Base-by-base conservation (phyloP, 2,797 vertebrate species). In the Lacerta viridis region DNA sequence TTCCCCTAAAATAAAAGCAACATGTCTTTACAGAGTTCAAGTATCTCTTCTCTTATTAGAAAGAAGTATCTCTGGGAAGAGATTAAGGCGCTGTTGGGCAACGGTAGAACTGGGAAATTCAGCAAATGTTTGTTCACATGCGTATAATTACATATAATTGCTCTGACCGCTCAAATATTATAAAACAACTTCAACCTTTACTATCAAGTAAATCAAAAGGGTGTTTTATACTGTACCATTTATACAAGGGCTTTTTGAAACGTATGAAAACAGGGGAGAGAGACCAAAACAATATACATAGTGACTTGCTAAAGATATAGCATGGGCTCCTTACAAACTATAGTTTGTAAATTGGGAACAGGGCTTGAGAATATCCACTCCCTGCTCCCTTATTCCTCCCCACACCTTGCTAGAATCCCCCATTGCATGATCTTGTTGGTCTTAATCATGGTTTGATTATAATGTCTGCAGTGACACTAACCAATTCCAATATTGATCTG, bases 71-170 rank as follows among this genome's bases (percentile, higher is more conserved):
- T 92, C 55, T 90, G 84, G n/a, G 7, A 74, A 91, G 68, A 81
- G 89, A 77, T 92, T 80, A 88, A 79, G 84, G 46, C 71, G 66
- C 61, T 89, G n/a, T 92, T 96, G 89, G 84, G 79, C 94, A 96
- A 95, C 10, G 92, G 59, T 88, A 55, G 25, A 39, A 79, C 33
- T 29, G 78, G 75, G 20, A 18, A 10, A 55, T 72, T 91, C 80
- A 87, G 87, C 90, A 96, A 96, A 96, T 95, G 95, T 96, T 95
- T 96, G 81, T 23, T 91, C 71, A 79, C 39, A 78, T 33, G 91
- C 84, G 90, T 84, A 80, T 77, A 89, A 91, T 85, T 92, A 87
- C 80, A 0, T 85, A 69, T 91, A 88, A 92, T 96, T 96, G 93
- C 92, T 93, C 90, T 91, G 95, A 94, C 92, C 91, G 88, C 80